These are phyloP conservation scores for Limnephilus rhombicus DNA, from an alignment of 2,888 invertebrate species.

Conservation along the genomic window DNA sequence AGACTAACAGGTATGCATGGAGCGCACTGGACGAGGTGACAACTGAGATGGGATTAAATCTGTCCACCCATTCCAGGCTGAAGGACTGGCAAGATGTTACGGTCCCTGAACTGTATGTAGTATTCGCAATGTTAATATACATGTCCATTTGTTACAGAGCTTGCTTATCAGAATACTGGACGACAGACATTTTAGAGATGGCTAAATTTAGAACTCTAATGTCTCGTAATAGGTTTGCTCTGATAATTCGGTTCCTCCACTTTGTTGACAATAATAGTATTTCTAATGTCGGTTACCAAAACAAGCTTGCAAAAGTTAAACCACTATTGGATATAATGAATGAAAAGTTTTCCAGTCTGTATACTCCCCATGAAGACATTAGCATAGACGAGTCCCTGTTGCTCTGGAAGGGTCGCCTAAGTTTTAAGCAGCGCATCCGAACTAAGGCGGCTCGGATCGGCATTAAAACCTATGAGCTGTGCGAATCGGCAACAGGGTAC, in stretches of 20 bases:
- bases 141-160: no score
- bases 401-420: background rate
- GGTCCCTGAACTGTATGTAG: no score
- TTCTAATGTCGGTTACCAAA: background rate
- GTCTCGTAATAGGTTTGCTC: background rate
- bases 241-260: background rate
- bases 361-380: background rate
- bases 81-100: no score
- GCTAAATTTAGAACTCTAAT: background rate
- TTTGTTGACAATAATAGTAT: background rate
- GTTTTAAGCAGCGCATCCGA: background rate
- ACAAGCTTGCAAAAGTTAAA: background rate
- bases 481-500: background rate
- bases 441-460: background rate
- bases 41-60: no score
- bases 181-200: background rate
- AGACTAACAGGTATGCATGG: no score
- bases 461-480: background rate
- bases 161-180: no score
- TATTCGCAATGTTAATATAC: no score
- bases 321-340: background rate
- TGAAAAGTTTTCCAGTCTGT: background rate
- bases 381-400: background rate
- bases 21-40: no score
- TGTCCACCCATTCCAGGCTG: no score